Evolutionary conservation across 2,113 vertebrate species (phyloP).

Genomic region (Recurvirostra avosetta): DNA sequence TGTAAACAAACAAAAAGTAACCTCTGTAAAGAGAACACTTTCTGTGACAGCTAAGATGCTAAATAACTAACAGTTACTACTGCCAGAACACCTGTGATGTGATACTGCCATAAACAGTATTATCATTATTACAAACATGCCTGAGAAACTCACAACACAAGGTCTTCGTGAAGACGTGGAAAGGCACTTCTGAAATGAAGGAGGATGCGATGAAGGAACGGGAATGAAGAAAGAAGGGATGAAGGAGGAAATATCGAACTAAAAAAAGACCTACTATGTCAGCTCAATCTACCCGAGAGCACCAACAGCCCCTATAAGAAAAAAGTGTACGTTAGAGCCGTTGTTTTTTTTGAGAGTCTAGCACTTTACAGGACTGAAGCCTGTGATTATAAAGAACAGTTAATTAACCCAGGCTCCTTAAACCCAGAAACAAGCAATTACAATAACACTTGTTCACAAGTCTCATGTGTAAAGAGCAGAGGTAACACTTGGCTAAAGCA

Average conservation of each 20-base stretch:
- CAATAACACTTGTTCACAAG: background rate
- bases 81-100: background rate
- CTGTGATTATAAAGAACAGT: constrained; percentile 5
- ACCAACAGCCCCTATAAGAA: background rate
- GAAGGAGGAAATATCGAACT: background rate
- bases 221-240: background rate
- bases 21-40: background rate
- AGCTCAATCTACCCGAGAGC: background rate
- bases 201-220: background rate
- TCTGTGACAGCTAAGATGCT: background rate
- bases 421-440: background rate
- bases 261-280: background rate
- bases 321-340: background rate
- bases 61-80: background rate
- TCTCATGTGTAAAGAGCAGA: background rate
- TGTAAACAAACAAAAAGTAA: background rate
- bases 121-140: background rate
- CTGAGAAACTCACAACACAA: background rate
- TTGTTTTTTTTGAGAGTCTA: background rate
- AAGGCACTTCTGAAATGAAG: background rate
- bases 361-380: background rate
- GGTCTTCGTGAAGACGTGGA: background rate
- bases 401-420: background rate
- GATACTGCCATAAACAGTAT: background rate
- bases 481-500: background rate